phyloP scores from a whole-genome alignment of 2,113 vertebrate genomes.

The Nothocercus julius region DNA sequence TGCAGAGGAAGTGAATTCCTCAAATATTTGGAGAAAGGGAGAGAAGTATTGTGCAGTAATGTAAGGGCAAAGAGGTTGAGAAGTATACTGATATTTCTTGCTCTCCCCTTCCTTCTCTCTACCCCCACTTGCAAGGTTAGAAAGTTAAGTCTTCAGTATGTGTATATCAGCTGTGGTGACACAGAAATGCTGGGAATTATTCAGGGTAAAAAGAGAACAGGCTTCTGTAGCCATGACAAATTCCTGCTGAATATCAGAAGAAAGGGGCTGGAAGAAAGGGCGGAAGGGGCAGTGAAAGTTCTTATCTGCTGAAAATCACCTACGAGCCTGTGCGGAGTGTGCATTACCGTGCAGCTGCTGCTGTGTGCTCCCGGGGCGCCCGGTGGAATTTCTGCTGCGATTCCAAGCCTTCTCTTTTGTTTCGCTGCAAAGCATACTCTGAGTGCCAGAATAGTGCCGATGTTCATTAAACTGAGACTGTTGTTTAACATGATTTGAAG shows the following conservation, averaged over 20 bases:
- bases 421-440: neutral
- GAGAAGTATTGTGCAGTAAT: neutral
- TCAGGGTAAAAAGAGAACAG: neutral
- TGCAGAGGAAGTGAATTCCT: neutral
- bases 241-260: neutral
- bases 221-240: constrained; percentile 1
- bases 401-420: neutral
- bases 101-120: neutral
- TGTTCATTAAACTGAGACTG: neutral
- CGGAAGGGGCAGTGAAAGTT: neutral
- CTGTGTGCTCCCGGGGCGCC: neutral
- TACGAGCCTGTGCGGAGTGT: neutral
- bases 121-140: neutral
- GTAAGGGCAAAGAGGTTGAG: neutral
- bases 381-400: neutral
- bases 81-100: neutral
- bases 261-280: neutral
- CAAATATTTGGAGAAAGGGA: neutral
- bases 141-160: neutral
- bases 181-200: neutral
- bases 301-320: neutral
- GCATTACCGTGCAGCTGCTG: neutral
- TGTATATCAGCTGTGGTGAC: neutral
- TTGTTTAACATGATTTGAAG: no score
- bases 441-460: neutral